Evolutionary conservation across 2,888 invertebrate species (phyloP).

Genomic region (Cosmorhoe ocellata): DNA sequence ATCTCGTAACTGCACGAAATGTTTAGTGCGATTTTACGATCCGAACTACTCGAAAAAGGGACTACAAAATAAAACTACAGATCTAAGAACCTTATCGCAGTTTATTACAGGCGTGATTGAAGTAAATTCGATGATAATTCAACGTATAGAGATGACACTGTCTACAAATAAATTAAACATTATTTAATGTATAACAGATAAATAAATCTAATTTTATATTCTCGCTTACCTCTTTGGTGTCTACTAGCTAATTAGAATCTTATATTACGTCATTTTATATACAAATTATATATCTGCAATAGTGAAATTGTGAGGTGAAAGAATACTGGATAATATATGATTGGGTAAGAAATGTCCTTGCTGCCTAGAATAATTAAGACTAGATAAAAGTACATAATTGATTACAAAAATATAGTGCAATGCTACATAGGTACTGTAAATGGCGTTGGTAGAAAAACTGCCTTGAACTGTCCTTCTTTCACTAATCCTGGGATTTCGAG

Average conservation of each 20-base stretch:
- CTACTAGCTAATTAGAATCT: constrained; percentile 74
- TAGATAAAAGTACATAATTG: constrained; percentile 31
- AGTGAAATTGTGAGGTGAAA: constrained; percentile 37
- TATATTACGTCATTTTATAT: constrained; percentile 41
- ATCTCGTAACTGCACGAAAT: too few relatives aligned
- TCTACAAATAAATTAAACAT: constrained; percentile 76
- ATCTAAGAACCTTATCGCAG: constrained; percentile 59
- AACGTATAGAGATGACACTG: constrained; percentile 44
- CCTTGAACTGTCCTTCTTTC: constrained; percentile 11
- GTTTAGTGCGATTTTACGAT: too few relatives aligned
- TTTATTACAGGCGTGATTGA: constrained; percentile 62
- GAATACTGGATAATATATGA: constrained; percentile 27
- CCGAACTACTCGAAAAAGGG: too few relatives aligned
- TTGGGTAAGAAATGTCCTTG: constrained; percentile 17
- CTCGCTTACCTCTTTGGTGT: constrained; percentile 78
- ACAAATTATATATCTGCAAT: constrained; percentile 39
- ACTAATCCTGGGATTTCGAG: constrained; percentile 22
- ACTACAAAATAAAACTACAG: constrained; percentile 38
- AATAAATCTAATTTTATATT: constrained; percentile 65
- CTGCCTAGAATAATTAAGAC: constrained; percentile 25
- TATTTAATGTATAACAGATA: constrained; percentile 76
- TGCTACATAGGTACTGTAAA: too few relatives aligned
- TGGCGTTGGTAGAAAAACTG: constrained; percentile 12
- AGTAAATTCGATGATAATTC: constrained; percentile 61
- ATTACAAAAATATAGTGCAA: constrained; percentile 13